Conservation (phyloP, 2,888 invertebrate species). For the Anorthoa munda region DNA sequence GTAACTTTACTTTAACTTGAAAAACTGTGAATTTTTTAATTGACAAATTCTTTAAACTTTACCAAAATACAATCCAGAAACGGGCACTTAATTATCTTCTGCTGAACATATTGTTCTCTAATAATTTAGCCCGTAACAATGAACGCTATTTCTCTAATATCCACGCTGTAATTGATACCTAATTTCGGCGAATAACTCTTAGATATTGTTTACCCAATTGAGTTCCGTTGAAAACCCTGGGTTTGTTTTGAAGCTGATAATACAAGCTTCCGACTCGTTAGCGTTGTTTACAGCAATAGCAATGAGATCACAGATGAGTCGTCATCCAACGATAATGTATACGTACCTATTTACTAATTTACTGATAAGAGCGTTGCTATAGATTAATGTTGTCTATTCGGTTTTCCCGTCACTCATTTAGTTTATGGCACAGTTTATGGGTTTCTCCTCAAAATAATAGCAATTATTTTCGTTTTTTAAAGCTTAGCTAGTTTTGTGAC, state of each 20-base stretch:
- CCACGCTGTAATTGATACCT: background rate
- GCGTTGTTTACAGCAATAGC: background rate
- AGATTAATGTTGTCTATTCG: background rate
- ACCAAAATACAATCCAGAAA: too few species aligned
- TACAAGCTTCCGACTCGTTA: background rate
- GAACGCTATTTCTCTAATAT: background rate
- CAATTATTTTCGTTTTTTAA: background rate
- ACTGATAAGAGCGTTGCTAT: background rate
- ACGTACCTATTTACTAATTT: background rate
- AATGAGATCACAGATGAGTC: constrained; percentile 1
- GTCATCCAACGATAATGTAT: background rate
- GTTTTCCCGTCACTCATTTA: background rate
- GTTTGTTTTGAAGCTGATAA: background rate
- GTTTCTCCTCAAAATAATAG: background rate
- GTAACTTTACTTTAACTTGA: too few species aligned
- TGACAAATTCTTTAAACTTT: too few species aligned
- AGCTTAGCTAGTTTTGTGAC: too few species aligned
- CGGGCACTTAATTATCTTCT: too few species aligned
- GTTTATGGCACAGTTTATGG: background rate
- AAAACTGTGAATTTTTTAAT: too few species aligned
- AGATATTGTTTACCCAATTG: background rate
- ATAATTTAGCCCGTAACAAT: too few species aligned
- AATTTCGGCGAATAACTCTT: background rate
- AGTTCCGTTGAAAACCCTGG: background rate
- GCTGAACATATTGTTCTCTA: too few species aligned